Evolutionary conservation across 2,888 invertebrate species (phyloP).

Genomic region (Ryuthela nishihirai): DNA sequence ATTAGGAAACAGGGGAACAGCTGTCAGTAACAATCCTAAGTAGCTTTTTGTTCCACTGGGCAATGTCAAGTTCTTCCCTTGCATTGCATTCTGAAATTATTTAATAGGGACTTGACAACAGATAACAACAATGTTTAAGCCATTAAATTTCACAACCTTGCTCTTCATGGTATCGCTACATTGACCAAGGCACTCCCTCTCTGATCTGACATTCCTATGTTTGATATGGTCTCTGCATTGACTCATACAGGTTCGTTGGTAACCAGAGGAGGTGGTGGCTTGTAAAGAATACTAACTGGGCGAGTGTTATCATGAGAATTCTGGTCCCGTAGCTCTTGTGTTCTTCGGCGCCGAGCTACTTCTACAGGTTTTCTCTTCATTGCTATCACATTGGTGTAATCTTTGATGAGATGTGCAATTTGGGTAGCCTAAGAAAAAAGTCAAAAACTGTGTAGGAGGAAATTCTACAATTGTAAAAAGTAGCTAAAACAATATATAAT

Average conservation of each 20-base stretch:
- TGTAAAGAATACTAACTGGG: constrained; percentile 43
- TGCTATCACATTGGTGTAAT: constrained; percentile 68
- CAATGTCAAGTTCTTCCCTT: too few species aligned
- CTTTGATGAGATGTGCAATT: constrained; percentile 85
- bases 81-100: too few species aligned
- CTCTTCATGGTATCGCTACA: constrained; percentile 6
- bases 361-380: constrained; percentile 35
- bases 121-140: too few species aligned
- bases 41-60: too few species aligned
- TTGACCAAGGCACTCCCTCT: constrained; percentile 31
- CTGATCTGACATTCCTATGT: too few species aligned
- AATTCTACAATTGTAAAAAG: too few species aligned
- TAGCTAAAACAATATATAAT: not conserved
- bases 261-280: constrained; percentile 43
- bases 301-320: constrained; percentile 36
- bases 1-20: too few species aligned
- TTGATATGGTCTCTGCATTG: not conserved
- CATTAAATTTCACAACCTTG: too few species aligned
- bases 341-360: constrained; percentile 25
- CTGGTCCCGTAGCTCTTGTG: constrained; percentile 27
- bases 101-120: too few species aligned
- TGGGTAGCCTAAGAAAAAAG: constrained; percentile 72
- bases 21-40: too few species aligned
- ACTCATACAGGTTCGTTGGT: constrained; percentile 39
- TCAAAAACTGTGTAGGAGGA: too few species aligned